phyloP scores from a whole-genome alignment of 2,888 invertebrate species.

The Drosophila falleni region DNA sequence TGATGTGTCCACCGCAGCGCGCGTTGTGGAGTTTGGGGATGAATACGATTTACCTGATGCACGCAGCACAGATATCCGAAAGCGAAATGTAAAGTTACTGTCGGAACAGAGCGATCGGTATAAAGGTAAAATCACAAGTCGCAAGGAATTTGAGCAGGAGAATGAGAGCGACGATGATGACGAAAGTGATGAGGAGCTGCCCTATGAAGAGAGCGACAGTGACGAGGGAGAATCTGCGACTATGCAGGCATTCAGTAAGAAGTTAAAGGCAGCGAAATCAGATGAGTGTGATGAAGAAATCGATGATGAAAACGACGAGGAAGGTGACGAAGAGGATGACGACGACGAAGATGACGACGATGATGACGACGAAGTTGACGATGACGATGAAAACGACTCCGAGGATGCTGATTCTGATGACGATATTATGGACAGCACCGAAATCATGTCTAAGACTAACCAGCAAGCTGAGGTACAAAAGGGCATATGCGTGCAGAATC shows the following conservation, averaged over 20 bases:
- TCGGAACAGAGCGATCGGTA: conserved; percentile 91
- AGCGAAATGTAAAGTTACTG: conserved; percentile 88
- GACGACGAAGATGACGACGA: conserved; percentile 44
- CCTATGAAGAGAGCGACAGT: conserved; percentile 65
- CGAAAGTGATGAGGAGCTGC: conserved; percentile 60
- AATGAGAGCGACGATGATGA: conserved; percentile 30
- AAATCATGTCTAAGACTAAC: conserved; percentile 81
- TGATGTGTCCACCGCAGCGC: conserved; percentile 87
- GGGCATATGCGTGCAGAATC: conserved; percentile 89
- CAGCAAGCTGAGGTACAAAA: conserved; percentile 87
- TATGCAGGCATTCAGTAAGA: conserved; percentile 10
- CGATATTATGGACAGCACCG: conserved; percentile 27
- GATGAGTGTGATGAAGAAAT: conserved; percentile 52
- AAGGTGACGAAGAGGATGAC: conserved; percentile 55
- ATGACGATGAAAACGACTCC: conserved; percentile 55
- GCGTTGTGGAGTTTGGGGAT: conserved; percentile 85
- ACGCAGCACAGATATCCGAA: conserved; percentile 89
- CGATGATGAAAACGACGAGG: conserved; percentile 39
- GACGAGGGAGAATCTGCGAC: conserved; percentile 57
- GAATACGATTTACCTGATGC: conserved; percentile 83
- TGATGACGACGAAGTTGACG: conserved; percentile 53
- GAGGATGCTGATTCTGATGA: conserved; percentile 64
- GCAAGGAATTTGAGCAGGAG: conserved; percentile 85
- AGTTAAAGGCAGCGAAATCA: conserved; percentile 26
- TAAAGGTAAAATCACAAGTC: conserved; percentile 89